Evolutionary conservation across 2,797 vertebrate species (phyloP).

Genomic region (Anas acuta): DNA sequence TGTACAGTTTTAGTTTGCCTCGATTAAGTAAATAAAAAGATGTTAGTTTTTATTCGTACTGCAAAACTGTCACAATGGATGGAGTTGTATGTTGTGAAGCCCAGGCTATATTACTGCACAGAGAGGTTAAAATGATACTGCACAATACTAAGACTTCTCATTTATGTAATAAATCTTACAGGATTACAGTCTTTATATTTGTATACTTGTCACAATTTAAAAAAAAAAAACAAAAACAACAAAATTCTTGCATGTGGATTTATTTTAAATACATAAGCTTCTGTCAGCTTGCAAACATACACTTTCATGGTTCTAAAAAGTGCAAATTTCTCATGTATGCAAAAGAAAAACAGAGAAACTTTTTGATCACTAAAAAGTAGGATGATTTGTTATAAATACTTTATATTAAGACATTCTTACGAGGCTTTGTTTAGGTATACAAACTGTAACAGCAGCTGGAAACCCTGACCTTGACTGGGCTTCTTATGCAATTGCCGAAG

Average conservation of each 20-base stretch:
- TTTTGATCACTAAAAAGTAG: not conserved
- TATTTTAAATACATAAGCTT: not conserved
- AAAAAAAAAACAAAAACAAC: too few species aligned
- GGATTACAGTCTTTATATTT: constrained; percentile 38
- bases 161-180: constrained; percentile 64
- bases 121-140: constrained; percentile 61
- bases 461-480: not conserved
- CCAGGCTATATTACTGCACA: constrained; percentile 25
- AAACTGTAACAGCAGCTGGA: not conserved
- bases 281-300: not conserved
- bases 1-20: constrained; percentile 24
- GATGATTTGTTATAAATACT: not conserved
- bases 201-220: not conserved
- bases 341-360: not conserved
- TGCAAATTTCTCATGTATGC: not conserved
- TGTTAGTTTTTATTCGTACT: not conserved
- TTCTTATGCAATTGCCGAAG: not conserved
- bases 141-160: constrained; percentile 57
- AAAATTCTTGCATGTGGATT: not conserved
- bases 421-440: not conserved
- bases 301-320: not conserved
- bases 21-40: not conserved
- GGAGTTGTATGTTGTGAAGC: constrained; percentile 32
- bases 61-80: constrained; percentile 55
- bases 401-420: not conserved